A percentile compares a stretch with the other conserved stretches of the same genome.
Evolutionary conservation across 2,888 invertebrate species (phyloP).

Genomic region (Drosophila testacea): DNA sequence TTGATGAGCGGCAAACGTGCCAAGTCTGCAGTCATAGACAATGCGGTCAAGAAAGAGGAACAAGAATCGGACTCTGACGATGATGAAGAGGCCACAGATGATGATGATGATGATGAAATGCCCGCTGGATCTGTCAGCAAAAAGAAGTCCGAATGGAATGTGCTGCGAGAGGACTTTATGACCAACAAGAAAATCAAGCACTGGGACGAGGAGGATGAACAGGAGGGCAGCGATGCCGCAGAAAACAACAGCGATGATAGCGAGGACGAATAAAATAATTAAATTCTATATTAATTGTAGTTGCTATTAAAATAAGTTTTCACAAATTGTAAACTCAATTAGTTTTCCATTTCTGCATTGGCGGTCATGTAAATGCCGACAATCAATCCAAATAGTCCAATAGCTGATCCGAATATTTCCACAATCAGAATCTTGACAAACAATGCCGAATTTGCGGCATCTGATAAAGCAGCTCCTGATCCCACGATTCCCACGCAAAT

Average conservation of each 20-base stretch:
- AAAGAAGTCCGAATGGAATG: slow-evolving; percentile 87
- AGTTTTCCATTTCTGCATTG: slow-evolving; percentile 89
- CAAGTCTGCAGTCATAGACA: slow-evolving; percentile 86
- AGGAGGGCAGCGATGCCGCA: slow-evolving; percentile 14
- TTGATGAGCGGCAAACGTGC: slow-evolving; percentile 89
- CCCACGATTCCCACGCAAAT: slow-evolving; percentile 98
- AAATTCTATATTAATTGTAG: slow-evolving; percentile 36
- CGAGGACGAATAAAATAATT: slow-evolving; percentile 50
- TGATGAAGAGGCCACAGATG: slow-evolving; percentile 79
- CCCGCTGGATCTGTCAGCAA: slow-evolving; percentile 46
- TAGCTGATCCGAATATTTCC: slow-evolving; percentile 99
- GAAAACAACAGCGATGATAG: slow-evolving; percentile 36
- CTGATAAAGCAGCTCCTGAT: slow-evolving; percentile 99
- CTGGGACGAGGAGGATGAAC: slow-evolving; percentile 91
- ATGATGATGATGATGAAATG: slow-evolving; percentile 61
- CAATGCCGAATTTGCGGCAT: slow-evolving; percentile 97
- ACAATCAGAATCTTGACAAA: slow-evolving; percentile 99
- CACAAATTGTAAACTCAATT: neutral
- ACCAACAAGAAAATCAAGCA: slow-evolving; percentile 95
- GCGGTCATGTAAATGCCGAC: slow-evolving; percentile 98
- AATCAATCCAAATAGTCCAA: slow-evolving; percentile 99
- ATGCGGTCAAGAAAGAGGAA: slow-evolving; percentile 86
- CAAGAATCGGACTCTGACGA: slow-evolving; percentile 84
- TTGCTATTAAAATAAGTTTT: slow-evolving; percentile 24
- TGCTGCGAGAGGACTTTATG: slow-evolving; percentile 93